Evolutionary conservation across 1,140 invertebrate genomes (phyloP), one percentile per base, ranked within the genome.

Genomic region (Eulimnadia texana): DNA sequence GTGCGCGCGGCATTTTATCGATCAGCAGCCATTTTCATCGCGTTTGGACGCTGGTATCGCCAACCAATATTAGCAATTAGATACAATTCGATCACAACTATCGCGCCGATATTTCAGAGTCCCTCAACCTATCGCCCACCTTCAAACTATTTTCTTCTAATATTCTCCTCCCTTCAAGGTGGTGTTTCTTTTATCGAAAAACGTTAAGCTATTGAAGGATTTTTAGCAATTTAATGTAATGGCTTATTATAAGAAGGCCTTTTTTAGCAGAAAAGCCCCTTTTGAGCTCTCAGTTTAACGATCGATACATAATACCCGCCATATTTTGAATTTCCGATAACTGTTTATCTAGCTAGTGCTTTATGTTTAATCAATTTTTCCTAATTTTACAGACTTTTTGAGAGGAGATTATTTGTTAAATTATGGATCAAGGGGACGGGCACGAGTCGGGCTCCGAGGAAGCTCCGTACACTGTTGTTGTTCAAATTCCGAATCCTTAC

Each of bases 401-500:
- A n/a, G n/a, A n/a, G n/a, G n/a, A n/a, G n/a, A n/a, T n/a, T n/a
- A n/a, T n/a, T n/a, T n/a, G 42, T 54, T 13, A 23, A 33, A 42
- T 53, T 2, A 54, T 29, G 23, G 60, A 54, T 2, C 50, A 33
- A 61, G 60, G 29, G 29, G 60, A 54, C 16, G 60, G 53, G 19
- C 51, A 52, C 23, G 49, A 50, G 19, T 52, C 49, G 2, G 60
- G 53, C 22, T 33, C 29, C 9, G 60, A 61, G 22, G 60, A 61
- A 28, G 28, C 53, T 10, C 60, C 60, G n/a, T 61, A 61, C 51
- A 61, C 60, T 9, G 60, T 61, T 3, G 60, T 61, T n/a, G 60
- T 61, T 54, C 60, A 61, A 20, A 61, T 61, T 20, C 60, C 60
- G n/a, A 61, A 61, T 61, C 60, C 60, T 28, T 61, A 61, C 53